Base-by-base conservation (phyloP, 1,140 invertebrate genomes). In the Drosophila tani region DNA sequence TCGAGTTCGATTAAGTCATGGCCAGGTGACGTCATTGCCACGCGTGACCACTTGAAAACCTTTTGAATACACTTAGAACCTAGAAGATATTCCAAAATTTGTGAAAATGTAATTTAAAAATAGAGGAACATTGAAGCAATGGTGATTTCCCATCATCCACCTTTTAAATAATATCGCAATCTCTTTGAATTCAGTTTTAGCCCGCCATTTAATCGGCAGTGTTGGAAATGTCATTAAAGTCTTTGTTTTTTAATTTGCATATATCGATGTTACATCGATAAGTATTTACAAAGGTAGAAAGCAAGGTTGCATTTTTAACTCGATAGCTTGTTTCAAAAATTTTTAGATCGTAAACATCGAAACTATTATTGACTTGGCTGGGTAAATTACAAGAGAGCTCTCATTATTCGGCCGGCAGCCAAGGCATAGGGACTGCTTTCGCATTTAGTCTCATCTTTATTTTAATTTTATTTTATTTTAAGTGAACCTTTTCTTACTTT, bases 1-100 rank as follows among this genome's bases (percentile, higher is more conserved):
- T 59, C 7, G 12, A 15, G 47, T 53, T 86, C 41, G 79, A 82
- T 87, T 79, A 66, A 76, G 71, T 82, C 82, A 83, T 60, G 56
- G 69, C 17, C 69, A 43, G 53, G 27, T 73, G 67, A 40, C 29
- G 71, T 82, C 77, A 83, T 71, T 63, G 53, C 35, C 82, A 69
- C 53, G 67, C 46, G 46, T 76, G 59, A 76, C 43, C 43, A 71
- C 17, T 56, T 24, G 14, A 41, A 56, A 38, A n/a, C 2, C 38
- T 3, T 8, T 14, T 15, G 1, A 32, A 19, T 35, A 60, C 1
- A 62, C 15, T 27, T 5, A 38, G 43, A 41, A 41, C 9, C 29
- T 35, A 35, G 27, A 11, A 3, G 4, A 32, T 32, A 32, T 32
- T 8, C 2, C 8, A 32, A 9, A 32, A 11, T 35, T 35, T 9